Conservation (phyloP, 2,113 vertebrate genomes). For the Tachysurus fulvidraco region DNA sequence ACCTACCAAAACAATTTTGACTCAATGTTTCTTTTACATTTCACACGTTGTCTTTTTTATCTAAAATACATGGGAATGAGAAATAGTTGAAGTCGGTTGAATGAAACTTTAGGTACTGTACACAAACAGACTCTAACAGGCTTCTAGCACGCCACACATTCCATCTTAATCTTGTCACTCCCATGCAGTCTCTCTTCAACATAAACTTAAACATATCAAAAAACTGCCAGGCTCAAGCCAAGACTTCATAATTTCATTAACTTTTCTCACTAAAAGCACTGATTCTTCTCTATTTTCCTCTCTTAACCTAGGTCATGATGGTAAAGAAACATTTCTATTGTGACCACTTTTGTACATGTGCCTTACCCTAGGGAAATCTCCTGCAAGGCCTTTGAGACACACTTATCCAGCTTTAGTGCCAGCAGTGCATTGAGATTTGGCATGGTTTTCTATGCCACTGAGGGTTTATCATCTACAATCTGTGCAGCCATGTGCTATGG, state of each 20-base stretch:
- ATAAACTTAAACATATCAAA: background rate
- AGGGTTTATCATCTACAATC: constrained; percentile 40
- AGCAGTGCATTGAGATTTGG: constrained; percentile 63
- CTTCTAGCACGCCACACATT: constrained; percentile 23
- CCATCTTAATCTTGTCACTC: constrained; percentile 29
- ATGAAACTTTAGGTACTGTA: background rate
- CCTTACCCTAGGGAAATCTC: constrained; percentile 52
- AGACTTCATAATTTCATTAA: background rate
- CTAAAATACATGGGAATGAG: background rate
- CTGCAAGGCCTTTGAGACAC: constrained; percentile 57
- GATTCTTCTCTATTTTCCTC: background rate
- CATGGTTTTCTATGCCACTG: constrained; percentile 33
- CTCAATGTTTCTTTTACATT: background rate
- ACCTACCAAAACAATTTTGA: constrained; percentile 1
- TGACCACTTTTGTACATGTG: constrained; percentile 42
- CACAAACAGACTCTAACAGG: background rate
- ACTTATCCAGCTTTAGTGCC: constrained; percentile 61
- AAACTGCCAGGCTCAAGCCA: background rate
- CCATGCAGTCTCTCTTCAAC: constrained; percentile 16
- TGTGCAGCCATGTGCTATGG: constrained; percentile 16
- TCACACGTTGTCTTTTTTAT: constrained; percentile 1
- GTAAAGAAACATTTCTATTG: constrained; percentile 56
- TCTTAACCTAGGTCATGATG: constrained; percentile 11
- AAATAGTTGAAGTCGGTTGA: background rate
- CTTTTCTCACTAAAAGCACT: background rate